Evolutionary conservation across 2,888 invertebrate genomes (phyloP).

Genomic region (Odontocerum albicorne): DNA sequence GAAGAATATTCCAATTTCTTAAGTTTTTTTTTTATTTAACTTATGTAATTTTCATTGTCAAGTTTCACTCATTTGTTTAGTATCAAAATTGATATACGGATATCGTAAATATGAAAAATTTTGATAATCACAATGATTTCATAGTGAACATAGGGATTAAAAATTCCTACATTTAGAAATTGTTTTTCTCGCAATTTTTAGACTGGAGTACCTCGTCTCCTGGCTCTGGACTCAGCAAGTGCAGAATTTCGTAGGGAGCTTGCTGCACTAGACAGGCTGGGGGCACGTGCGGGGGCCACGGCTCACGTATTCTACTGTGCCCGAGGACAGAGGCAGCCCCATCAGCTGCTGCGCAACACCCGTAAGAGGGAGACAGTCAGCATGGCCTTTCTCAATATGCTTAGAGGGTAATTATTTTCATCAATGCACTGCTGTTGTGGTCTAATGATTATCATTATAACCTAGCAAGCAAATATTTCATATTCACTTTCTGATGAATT

Average conservation of each 20-base stretch:
- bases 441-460: too few relatives aligned
- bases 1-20: too few relatives aligned
- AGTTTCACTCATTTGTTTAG: too few relatives aligned
- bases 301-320: conserved; percentile 94
- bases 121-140: too few relatives aligned
- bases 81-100: too few relatives aligned
- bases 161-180: too few relatives aligned
- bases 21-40: too few relatives aligned
- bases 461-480: not conserved
- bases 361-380: conserved; percentile 52
- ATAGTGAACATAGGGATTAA: too few relatives aligned
- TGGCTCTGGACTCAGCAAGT: conserved; percentile 69
- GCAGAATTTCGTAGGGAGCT: conserved; percentile 79
- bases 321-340: conserved; percentile 75
- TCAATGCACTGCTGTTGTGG: not conserved
- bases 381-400: conserved; percentile 58
- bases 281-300: conserved; percentile 86
- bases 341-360: conserved; percentile 81
- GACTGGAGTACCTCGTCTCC: conserved; percentile 59
- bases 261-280: conserved; percentile 80
- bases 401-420: conserved; percentile 42
- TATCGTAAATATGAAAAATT: too few relatives aligned
- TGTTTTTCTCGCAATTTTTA: too few relatives aligned
- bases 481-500: too few relatives aligned
- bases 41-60: too few relatives aligned